Percentiles rank a stretch among this genome's conserved stretches.
Evolutionary conservation across 2,113 vertebrate genomes (phyloP).

Genomic region (Lagopus leucura): DNA sequence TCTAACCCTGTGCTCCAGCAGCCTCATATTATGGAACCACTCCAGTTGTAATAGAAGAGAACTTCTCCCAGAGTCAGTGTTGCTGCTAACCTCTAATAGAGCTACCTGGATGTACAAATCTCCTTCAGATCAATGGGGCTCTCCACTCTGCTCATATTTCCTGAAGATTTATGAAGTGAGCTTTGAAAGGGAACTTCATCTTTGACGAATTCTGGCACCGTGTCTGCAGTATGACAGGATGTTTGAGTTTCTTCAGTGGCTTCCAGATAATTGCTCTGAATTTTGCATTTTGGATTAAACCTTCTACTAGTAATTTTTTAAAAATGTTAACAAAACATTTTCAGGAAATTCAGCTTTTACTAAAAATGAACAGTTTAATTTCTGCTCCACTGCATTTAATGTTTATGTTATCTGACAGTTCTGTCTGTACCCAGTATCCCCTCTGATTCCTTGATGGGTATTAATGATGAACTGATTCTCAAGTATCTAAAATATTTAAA

Average conservation of each 20-base stretch:
- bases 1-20: not conserved
- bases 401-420: not conserved
- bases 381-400: not conserved
- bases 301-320: not conserved
- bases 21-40: not conserved
- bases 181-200: not conserved
- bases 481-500: constrained; percentile 28
- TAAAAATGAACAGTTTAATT: not conserved
- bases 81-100: not conserved
- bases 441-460: not conserved
- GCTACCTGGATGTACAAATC: constrained; percentile 4
- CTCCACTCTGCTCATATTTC: not conserved
- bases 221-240: not conserved
- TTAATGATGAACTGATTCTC: constrained; percentile 4
- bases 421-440: not conserved
- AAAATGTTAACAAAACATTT: not conserved
- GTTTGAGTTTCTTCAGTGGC: not conserved
- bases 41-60: not conserved
- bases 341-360: not conserved
- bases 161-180: not conserved
- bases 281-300: not conserved
- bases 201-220: fast-evolving
- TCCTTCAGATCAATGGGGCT: not conserved
- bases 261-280: not conserved
- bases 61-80: not conserved